These are phyloP conservation scores for Stigmatopora argus DNA, from an alignment of 2,113 vertebrate genomes.

Conservation along the genomic window DNA sequence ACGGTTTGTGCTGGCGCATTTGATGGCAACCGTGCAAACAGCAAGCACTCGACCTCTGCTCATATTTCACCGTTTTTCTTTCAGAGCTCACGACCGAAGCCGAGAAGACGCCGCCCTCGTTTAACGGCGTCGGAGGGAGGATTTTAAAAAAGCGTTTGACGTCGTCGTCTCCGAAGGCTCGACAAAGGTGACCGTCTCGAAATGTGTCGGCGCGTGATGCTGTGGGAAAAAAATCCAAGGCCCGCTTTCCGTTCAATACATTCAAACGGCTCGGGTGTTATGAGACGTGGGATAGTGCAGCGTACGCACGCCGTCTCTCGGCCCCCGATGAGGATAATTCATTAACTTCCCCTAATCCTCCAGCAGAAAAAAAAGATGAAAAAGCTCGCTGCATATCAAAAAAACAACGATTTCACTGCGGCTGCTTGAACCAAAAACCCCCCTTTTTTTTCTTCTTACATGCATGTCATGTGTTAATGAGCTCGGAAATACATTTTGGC, in stretches of 20 bases:
- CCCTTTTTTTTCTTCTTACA: not conserved
- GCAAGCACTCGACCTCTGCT: constrained; percentile 44
- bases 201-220: constrained; percentile 46
- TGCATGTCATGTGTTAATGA: constrained; percentile 70
- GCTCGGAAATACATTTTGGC: constrained; percentile 76
- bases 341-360: constrained; percentile 70
- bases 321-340: constrained; percentile 67
- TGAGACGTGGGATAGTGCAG: constrained; percentile 68
- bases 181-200: constrained; percentile 45
- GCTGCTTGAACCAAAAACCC: constrained; percentile 26
- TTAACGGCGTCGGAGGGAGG: constrained; percentile 6
- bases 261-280: constrained; percentile 64
- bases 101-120: constrained; percentile 22
- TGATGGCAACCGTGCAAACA: constrained; percentile 68
- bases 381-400: constrained; percentile 71
- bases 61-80: constrained; percentile 62
- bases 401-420: constrained; percentile 61
- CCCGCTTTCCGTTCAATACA: constrained; percentile 58
- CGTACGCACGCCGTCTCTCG: constrained; percentile 56
- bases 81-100: constrained; percentile 48
- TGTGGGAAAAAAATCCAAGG: constrained; percentile 67
- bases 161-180: constrained; percentile 43
- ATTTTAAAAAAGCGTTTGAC: constrained; percentile 35
- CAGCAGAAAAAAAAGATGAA: constrained; percentile 66
- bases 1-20: constrained; percentile 75